Conservation (phyloP, 64 coral and sea anemone genomes). For the Stylophora pistillata region DNA sequence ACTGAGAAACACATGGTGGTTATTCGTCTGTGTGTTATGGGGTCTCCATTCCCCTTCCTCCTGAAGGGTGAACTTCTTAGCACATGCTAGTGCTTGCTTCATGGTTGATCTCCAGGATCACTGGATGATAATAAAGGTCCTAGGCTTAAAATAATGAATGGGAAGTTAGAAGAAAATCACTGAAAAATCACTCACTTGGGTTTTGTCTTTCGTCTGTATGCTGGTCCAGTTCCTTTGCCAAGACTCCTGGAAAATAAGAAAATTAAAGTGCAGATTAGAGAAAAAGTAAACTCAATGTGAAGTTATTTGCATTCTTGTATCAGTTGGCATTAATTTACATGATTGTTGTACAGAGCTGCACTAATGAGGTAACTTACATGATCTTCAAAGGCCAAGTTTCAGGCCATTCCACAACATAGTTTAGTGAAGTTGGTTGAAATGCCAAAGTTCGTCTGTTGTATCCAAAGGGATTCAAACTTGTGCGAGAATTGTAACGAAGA, state of each 20-base stretch:
- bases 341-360: too few relatives aligned
- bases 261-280: background rate
- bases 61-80: too few relatives aligned
- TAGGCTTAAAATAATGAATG: too few relatives aligned
- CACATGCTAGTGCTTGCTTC: too few relatives aligned
- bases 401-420: slow-evolving; percentile 93
- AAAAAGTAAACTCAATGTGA: too few relatives aligned
- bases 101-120: too few relatives aligned
- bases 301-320: too few relatives aligned
- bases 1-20: background rate
- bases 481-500: slow-evolving; percentile 34
- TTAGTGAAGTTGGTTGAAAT: slow-evolving; percentile 62
- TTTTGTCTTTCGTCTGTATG: slow-evolving; percentile 6
- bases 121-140: too few relatives aligned
- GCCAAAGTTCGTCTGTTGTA: slow-evolving; percentile 80
- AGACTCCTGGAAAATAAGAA: background rate
- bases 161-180: background rate
- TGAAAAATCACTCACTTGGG: background rate
- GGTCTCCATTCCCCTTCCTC: too few relatives aligned
- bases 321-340: too few relatives aligned
- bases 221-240: background rate
- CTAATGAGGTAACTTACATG: slow-evolving; percentile 52
- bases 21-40: background rate
- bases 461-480: slow-evolving; percentile 87
- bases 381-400: slow-evolving; percentile 94